Percentiles rank a stretch among this genome's conserved stretches.
Conservation (phyloP, 2,113 vertebrate genomes). For the Anolis carolinensis region DNA sequence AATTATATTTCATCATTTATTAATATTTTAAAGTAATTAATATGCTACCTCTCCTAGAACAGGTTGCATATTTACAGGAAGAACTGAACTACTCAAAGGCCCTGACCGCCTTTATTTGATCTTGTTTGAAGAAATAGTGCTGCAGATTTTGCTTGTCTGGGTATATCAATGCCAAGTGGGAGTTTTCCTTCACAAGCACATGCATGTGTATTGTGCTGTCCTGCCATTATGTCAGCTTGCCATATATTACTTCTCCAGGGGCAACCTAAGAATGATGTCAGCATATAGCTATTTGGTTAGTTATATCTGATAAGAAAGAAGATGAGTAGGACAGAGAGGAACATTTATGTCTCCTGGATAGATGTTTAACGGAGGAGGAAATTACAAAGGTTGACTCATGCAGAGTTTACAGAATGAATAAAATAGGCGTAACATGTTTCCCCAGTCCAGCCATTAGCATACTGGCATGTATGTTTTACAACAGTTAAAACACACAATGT, state of each 20-base stretch:
- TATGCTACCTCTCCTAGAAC: no score
- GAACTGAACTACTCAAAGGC: no score
- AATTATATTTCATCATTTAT: no score
- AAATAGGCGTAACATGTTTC: neutral
- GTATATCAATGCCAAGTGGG: neutral
- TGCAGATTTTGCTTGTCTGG: neutral
- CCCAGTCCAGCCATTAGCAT: no score
- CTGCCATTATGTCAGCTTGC: conserved; percentile 44
- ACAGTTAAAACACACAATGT: no score
- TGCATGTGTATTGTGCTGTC: conserved; percentile 6
- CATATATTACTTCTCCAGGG: conserved; percentile 39
- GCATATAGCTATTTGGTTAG: conserved; percentile 5
- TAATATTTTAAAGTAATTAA: no score
- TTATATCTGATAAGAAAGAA: conserved; percentile 24
- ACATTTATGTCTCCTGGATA: neutral
- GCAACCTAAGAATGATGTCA: neutral
- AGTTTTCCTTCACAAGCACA: conserved; percentile 48
- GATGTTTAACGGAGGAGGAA: neutral
- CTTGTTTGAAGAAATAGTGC: neutral
- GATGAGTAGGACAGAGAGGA: neutral
- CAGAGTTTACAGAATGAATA: neutral
- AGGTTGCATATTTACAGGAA: no score
- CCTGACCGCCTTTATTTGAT: no score
- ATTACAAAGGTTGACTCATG: neutral
- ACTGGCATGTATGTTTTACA: no score